A percentile compares a stretch with the other conserved stretches of the same genome.
Evolutionary conservation across 1,140 invertebrate genomes (phyloP).

Genomic region (Patella vulgata): DNA sequence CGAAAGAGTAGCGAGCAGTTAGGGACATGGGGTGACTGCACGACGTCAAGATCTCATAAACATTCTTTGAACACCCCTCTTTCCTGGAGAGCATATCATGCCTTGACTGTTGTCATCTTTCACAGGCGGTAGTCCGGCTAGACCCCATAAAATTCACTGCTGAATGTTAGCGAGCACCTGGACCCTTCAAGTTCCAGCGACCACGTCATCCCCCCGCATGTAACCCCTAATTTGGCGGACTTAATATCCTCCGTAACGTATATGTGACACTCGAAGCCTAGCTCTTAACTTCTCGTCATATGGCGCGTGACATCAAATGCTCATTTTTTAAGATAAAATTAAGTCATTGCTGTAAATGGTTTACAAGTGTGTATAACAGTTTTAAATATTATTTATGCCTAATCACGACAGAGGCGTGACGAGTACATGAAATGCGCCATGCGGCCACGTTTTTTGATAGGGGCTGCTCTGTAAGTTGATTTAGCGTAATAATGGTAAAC

Average conservation of each 20-base stretch:
- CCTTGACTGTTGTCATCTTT: neutral
- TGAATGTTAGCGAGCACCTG: constrained; percentile 17
- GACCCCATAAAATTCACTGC: constrained; percentile 2
- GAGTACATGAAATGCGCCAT: too few relatives aligned
- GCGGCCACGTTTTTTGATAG: too few relatives aligned
- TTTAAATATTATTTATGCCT: too few relatives aligned
- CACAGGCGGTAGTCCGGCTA: neutral
- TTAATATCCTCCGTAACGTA: neutral
- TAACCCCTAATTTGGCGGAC: constrained; percentile 18
- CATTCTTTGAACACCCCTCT: constrained; percentile 2
- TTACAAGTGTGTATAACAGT: too few relatives aligned
- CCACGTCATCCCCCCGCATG: constrained; percentile 21
- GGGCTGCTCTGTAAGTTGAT: too few relatives aligned
- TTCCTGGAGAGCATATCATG: neutral
- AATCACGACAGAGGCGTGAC: too few relatives aligned
- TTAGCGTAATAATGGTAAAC: too few relatives aligned
- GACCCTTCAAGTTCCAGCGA: constrained; percentile 20
- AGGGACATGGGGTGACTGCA: constrained; percentile 11
- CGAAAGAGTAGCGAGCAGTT: constrained; percentile 17
- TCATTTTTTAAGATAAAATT: too few relatives aligned
- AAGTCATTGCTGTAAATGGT: too few relatives aligned
- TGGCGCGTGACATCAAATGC: neutral
- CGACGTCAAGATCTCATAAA: neutral
- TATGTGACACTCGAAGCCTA: neutral
- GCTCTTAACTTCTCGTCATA: constrained; percentile 4